phyloP scores from a whole-genome alignment of 2,797 vertebrate species.

The Mus caroli region DNA sequence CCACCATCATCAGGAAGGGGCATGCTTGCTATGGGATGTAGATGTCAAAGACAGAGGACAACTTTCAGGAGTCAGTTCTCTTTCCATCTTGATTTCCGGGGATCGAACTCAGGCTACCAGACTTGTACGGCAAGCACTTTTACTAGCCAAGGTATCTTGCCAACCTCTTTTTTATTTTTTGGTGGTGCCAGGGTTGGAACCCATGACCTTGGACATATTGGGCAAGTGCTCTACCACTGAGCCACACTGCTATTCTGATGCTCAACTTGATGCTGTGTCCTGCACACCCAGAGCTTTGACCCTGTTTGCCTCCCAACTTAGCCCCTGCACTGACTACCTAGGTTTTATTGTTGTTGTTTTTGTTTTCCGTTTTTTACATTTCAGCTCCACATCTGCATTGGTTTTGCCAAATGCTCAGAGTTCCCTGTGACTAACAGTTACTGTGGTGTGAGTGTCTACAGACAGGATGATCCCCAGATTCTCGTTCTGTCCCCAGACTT shows the following conservation, averaged over 20 bases:
- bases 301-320: rapidly evolving
- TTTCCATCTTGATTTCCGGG: background rate
- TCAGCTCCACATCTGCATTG: background rate
- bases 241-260: background rate
- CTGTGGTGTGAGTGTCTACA: background rate
- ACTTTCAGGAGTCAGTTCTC: background rate
- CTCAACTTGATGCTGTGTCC: background rate
- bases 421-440: background rate
- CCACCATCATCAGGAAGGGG: background rate
- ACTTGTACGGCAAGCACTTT: background rate
- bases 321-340: background rate
- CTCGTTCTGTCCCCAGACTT: background rate
- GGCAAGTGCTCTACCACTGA: background rate
- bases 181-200: background rate
- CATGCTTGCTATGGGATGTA: background rate
- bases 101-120: background rate
- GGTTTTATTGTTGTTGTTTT: background rate
- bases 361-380: background rate
- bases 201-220: background rate
- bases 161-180: background rate
- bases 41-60: background rate
- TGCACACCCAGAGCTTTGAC: background rate
- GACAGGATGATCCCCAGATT: background rate
- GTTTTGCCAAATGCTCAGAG: background rate
- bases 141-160: background rate